Conservation (phyloP, 2,888 invertebrate species). For the Clivina fossor region DNA sequence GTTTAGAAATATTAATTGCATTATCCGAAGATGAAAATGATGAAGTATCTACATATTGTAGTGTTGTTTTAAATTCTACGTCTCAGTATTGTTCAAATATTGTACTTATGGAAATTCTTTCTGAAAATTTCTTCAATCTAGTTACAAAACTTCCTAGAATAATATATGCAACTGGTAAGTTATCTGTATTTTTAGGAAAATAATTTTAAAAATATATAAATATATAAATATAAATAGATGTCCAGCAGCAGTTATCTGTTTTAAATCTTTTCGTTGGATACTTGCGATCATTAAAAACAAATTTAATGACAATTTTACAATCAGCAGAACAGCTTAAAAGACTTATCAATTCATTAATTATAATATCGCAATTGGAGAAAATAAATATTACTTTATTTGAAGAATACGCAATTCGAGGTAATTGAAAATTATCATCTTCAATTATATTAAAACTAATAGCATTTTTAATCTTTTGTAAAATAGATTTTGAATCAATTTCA, state of each 20-base stretch:
- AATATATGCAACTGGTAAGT: slow-evolving; percentile 62
- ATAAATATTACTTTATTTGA: slow-evolving; percentile 57
- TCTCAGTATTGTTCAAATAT: slow-evolving; percentile 52
- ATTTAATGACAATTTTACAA: slow-evolving; percentile 60
- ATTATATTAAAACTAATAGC: not conserved
- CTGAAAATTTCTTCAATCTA: slow-evolving; percentile 62
- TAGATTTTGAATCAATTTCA: slow-evolving; percentile 51
- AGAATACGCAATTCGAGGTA: slow-evolving; percentile 54
- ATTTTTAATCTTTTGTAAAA: too few species aligned
- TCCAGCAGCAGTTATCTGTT: slow-evolving; percentile 60
- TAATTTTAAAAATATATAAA: slow-evolving; percentile 2
- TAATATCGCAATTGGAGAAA: slow-evolving; percentile 57
- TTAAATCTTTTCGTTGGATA: slow-evolving; percentile 70
- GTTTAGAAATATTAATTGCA: slow-evolving; percentile 68
- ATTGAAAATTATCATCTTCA: slow-evolving; percentile 30
- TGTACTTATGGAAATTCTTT: slow-evolving; percentile 58
- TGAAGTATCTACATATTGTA: slow-evolving; percentile 56
- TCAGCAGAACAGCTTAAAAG: slow-evolving; percentile 58
- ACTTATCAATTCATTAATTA: slow-evolving; percentile 60
- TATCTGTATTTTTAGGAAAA: slow-evolving; percentile 3
- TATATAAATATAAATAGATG: not conserved
- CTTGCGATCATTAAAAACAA: slow-evolving; percentile 60
- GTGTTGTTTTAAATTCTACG: slow-evolving; percentile 50
- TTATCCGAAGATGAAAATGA: slow-evolving; percentile 66
- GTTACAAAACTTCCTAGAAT: slow-evolving; percentile 67